Evolutionary conservation across 2,113 vertebrate species (phyloP), one percentile per base, ranked within the genome.

Genomic region (Dicrurus megarhynchus): DNA sequence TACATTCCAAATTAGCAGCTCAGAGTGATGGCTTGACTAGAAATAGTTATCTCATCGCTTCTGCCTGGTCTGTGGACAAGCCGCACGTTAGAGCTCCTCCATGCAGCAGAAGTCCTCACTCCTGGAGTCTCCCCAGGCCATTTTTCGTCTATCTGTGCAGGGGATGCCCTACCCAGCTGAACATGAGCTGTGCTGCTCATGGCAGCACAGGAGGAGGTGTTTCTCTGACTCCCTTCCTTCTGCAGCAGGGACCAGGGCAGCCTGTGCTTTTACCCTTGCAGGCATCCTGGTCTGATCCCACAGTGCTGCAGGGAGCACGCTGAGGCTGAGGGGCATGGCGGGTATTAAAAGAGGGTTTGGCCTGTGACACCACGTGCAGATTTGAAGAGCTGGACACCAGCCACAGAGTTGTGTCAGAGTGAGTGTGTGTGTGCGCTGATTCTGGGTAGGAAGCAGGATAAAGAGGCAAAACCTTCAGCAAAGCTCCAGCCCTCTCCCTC

Each of bases 241-340:
- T 42, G 35, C 33, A 82, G 56, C 47, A 46, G 37, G 17, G 46
- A 70, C 1, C 39, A 28, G 11, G 28, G 71, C 53, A 76, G 16
- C 26, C 32, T 33, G 5, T 6, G 33, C 6, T 65, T 60, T 46
- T 19, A 30, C 22, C 37, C 57, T 64, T 1, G 2, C 59, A 13
- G 44, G 17, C 1, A 1, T 52, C 63, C 42, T 85, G 50, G 37
- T 30, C 59, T 53, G 68, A 42, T 47, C 61, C 52, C 4, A 3
- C 55, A 59, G 41, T 2, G 15, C 70, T 70, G 41, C 2, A 7
- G 70, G 69, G 50, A 44, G 8, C 41, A 47, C 0, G 0, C 42
- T 68, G 70, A 73, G 52, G 27, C 50, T 56, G 64, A 53, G 33
- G 22, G 27, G 30, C 16, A 74, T 35, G 22, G 41, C 0, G 3